These are phyloP conservation scores for Muricea muricata DNA, from an alignment of 92 coral and sea anemone genomes.

Conservation along the genomic window DNA sequence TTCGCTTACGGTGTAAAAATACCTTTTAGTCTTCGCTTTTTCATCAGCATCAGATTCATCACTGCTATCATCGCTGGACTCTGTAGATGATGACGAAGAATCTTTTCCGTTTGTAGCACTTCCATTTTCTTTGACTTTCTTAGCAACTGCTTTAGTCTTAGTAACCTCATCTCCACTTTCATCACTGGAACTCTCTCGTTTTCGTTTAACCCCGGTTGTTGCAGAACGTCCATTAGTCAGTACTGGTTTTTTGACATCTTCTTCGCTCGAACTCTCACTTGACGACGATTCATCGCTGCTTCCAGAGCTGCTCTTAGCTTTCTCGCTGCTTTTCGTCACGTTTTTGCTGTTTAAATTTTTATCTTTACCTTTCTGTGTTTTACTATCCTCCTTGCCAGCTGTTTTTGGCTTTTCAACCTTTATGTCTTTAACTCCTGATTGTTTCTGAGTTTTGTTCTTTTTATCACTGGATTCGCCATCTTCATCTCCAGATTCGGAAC, in stretches of 20 bases:
- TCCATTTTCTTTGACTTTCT: not conserved
- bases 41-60: slow-evolving; percentile 11
- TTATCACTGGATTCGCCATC: not conserved
- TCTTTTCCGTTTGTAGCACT: not conserved
- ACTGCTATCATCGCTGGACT: not conserved
- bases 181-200: slow-evolving; percentile 44
- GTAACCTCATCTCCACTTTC: slow-evolving; percentile 4
- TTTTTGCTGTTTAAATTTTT: not conserved
- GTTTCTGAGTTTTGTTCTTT: not conserved
- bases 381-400: not conserved
- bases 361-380: not conserved
- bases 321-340: not conserved
- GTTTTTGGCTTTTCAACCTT: not conserved
- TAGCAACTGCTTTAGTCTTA: not conserved
- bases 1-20: too few species aligned
- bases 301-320: slow-evolving; percentile 7
- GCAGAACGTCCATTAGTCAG: not conserved
- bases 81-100: not conserved
- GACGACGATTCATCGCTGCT: slow-evolving; percentile 18
- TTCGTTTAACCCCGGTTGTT: slow-evolving; percentile 15
- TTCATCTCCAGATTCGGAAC: not conserved
- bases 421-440: not conserved
- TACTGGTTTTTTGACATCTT: not conserved
- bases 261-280: not conserved
- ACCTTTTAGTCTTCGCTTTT: not conserved